These are phyloP conservation scores for Brachionus rubens DNA, from an alignment of 1,140 invertebrate species.

Conservation along the genomic window DNA sequence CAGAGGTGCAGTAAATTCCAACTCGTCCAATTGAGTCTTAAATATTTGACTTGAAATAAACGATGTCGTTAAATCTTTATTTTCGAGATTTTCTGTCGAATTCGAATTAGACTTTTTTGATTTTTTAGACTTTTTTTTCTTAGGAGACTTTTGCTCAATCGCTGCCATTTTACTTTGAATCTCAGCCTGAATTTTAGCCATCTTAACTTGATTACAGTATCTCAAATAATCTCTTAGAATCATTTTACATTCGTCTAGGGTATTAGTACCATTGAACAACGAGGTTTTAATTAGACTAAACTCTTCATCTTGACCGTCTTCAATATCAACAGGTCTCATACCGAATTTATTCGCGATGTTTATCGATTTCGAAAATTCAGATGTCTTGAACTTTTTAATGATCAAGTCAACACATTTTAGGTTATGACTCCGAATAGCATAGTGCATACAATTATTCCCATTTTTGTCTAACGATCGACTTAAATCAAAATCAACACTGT, in stretches of 20 bases:
- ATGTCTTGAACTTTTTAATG: conserved; percentile 49
- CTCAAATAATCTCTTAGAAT: neutral
- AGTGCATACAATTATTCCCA: conserved; percentile 56
- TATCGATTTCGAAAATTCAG: conserved; percentile 47
- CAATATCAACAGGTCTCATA: conserved; percentile 24
- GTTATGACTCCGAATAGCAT: conserved; percentile 52
- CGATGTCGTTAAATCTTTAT: neutral
- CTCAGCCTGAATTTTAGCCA: neutral
- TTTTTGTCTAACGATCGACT: conserved; percentile 47
- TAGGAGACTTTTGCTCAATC: conserved; percentile 4
- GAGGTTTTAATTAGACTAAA: neutral
- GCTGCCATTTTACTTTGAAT: neutral
- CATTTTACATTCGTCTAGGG: neutral
- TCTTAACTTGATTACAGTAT: neutral
- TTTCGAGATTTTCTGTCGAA: neutral
- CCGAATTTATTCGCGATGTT: conserved; percentile 48
- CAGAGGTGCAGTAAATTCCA: neutral
- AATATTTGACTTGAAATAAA: neutral
- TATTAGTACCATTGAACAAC: neutral
- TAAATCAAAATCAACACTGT: conserved; percentile 53
- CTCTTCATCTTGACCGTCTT: neutral
- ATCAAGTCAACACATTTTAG: conserved; percentile 49
- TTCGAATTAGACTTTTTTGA: neutral
- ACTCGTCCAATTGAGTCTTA: conserved; percentile 22
- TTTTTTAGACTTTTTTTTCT: conserved; percentile 7